These are phyloP conservation scores for Mormyrus proboscirostris DNA, from an alignment of 2,797 vertebrate species.

Conservation along the genomic window DNA sequence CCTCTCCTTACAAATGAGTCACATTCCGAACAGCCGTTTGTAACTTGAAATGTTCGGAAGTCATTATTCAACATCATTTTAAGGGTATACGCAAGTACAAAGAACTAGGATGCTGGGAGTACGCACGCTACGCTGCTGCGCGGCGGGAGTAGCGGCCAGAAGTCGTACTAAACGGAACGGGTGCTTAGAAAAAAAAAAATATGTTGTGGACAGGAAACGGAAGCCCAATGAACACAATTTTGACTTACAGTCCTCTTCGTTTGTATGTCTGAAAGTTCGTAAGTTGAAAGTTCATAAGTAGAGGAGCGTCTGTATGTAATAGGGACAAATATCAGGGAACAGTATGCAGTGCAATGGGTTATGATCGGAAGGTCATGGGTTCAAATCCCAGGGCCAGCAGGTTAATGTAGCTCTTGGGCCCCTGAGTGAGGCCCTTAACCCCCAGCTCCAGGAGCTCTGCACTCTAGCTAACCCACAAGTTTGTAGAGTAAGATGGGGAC, in stretches of 20 bases:
- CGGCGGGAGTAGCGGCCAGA: too few species aligned
- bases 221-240: not conserved
- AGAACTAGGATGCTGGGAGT: not conserved
- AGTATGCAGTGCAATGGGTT: not conserved
- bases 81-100: not conserved
- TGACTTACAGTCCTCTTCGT: not conserved
- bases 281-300: not conserved
- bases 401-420: not conserved
- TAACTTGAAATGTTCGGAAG: not conserved
- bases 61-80: not conserved
- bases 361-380: not conserved
- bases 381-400: not conserved
- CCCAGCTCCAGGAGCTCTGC: not conserved
- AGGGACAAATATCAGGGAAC: not conserved
- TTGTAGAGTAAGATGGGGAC: not conserved
- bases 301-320: not conserved
- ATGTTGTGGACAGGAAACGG: not conserved
- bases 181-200: not conserved
- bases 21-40: too few species aligned
- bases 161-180: not conserved
- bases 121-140: not conserved
- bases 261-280: not conserved
- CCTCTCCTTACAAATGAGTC: not conserved
- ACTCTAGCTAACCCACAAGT: not conserved
- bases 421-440: not conserved